Conservation (phyloP, 1,140 invertebrate species). For the Ooceraea biroi region DNA sequence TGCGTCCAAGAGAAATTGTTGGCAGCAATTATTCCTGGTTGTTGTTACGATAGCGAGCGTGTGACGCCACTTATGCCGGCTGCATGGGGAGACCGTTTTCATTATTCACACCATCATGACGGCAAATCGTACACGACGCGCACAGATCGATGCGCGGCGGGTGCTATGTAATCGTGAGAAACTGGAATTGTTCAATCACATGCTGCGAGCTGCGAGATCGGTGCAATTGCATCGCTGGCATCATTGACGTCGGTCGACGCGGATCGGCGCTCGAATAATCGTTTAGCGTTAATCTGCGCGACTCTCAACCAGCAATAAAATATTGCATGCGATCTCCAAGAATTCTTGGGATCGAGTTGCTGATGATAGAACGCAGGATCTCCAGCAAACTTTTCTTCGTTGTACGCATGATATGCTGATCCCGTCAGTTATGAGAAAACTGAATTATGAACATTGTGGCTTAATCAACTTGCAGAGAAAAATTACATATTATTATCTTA, state of each 20-base stretch:
- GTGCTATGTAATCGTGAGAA: slow-evolving; percentile 48
- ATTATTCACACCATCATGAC: slow-evolving; percentile 44
- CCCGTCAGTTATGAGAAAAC: background rate
- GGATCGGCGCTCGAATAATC: slow-evolving; percentile 19
- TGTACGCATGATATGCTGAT: background rate
- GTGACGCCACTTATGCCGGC: slow-evolving; percentile 1
- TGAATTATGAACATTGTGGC: background rate
- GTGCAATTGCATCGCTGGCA: slow-evolving; percentile 38
- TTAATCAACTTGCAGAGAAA: too few species aligned
- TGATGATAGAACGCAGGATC: background rate
- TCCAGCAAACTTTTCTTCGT: background rate
- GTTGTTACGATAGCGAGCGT: background rate
- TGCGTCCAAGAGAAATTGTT: slow-evolving; percentile 26
- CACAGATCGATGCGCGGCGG: slow-evolving; percentile 34
- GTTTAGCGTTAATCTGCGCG: slow-evolving; percentile 26
- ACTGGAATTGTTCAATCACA: slow-evolving; percentile 50
- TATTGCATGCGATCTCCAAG: background rate
- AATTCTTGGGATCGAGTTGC: too few species aligned
- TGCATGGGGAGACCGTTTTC: slow-evolving; percentile 48
- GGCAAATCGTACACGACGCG: slow-evolving; percentile 13
- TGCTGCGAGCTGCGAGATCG: slow-evolving; percentile 42
- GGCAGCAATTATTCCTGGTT: slow-evolving; percentile 45
- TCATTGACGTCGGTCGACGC: slow-evolving; percentile 34
- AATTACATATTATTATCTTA: too few species aligned
- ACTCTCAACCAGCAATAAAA: slow-evolving; percentile 27